Conservation (phyloP, 2,797 vertebrate species). For the Xenopus petersii region DNA sequence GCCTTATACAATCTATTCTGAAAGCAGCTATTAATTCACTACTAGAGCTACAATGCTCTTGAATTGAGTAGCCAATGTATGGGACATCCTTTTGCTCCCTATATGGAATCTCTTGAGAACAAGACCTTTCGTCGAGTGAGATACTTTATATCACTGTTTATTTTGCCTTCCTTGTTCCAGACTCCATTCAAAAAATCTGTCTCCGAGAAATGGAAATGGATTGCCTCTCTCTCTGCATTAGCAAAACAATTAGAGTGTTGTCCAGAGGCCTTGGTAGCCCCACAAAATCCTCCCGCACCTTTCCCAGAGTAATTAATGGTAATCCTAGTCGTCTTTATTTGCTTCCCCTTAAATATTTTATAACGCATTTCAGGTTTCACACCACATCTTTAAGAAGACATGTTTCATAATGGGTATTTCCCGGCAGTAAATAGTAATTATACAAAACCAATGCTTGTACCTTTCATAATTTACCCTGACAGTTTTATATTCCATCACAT, state of each 20-base stretch:
- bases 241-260: slow-evolving; percentile 26
- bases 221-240: slow-evolving; percentile 26
- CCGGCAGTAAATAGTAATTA: slow-evolving; percentile 13
- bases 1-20: too few species aligned
- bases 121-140: too few species aligned
- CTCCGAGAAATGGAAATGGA: slow-evolving; percentile 36
- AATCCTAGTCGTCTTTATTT: slow-evolving; percentile 28
- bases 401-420: slow-evolving; percentile 45
- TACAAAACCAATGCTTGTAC: slow-evolving; percentile 16
- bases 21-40: too few species aligned
- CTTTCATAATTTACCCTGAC: slow-evolving; percentile 43
- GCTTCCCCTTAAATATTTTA: slow-evolving; percentile 36
- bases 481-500: slow-evolving; percentile 33
- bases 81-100: too few species aligned
- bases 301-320: slow-evolving; percentile 36
- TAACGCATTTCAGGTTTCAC: slow-evolving; percentile 9
- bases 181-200: slow-evolving; percentile 10
- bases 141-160: too few species aligned
- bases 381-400: slow-evolving; percentile 51
- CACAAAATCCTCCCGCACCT: slow-evolving; percentile 26
- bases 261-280: slow-evolving; percentile 12
- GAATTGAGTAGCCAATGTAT: too few species aligned
- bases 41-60: too few species aligned
- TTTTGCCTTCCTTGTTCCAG: background rate
- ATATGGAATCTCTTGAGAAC: too few species aligned